A percentile compares a stretch with the other conserved stretches of the same genome.
Conservation (phyloP, 2,797 vertebrate species). For the Poecilia wingei region DNA sequence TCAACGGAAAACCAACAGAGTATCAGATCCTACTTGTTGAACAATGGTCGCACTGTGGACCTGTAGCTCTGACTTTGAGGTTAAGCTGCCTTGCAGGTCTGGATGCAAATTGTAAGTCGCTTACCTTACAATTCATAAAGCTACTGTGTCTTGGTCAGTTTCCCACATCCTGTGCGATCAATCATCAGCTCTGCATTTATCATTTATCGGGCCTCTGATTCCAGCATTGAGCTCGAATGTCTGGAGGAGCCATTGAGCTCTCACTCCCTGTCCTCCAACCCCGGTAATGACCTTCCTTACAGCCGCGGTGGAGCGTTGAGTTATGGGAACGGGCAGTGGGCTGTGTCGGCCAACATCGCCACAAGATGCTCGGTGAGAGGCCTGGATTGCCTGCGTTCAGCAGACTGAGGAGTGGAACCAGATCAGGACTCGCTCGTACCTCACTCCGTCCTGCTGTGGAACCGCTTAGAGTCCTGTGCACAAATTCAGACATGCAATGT, state of each 20-base stretch:
- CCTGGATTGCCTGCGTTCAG: constrained; percentile 61
- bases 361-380: constrained; percentile 47
- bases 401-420: constrained; percentile 51
- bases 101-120: not conserved
- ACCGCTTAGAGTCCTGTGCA: constrained; percentile 34
- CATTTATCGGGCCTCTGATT: constrained; percentile 24
- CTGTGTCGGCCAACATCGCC: constrained; percentile 43
- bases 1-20: not conserved
- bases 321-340: constrained; percentile 48
- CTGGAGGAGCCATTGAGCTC: constrained; percentile 25
- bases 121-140: not conserved
- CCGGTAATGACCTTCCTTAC: constrained; percentile 14
- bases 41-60: not conserved
- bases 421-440: constrained; percentile 23
- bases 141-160: constrained; percentile 10
- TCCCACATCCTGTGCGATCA: constrained; percentile 3
- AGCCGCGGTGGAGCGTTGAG: constrained; percentile 28
- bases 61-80: constrained; percentile 4
- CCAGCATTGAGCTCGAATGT: constrained; percentile 18
- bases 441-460: constrained; percentile 22
- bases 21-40: not conserved
- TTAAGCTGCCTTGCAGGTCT: not conserved
- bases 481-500: not conserved
- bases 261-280: constrained; percentile 24
- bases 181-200: constrained; percentile 4